Conservation (phyloP, 2,888 invertebrate species). For the Calameuta filiformis region DNA sequence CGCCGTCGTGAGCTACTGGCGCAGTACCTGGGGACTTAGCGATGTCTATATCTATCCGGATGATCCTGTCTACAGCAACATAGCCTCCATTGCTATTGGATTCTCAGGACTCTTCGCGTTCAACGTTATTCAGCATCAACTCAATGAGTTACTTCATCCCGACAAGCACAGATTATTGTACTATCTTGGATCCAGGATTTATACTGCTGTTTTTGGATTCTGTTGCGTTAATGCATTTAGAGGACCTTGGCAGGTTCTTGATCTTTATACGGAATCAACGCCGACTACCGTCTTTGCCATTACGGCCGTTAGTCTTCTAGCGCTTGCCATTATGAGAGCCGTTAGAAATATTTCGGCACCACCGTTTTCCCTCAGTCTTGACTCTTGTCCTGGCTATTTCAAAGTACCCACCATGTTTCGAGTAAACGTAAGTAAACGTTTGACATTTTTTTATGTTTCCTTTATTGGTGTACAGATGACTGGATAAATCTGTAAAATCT, state of each 20-base stretch:
- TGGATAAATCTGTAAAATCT: neutral
- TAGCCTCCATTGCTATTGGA: conserved; percentile 78
- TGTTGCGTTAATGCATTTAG: conserved; percentile 91
- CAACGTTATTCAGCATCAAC: conserved; percentile 72
- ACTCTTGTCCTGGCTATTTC: conserved; percentile 82
- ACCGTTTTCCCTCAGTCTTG: conserved; percentile 82
- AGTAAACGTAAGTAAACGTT: conserved; percentile 74
- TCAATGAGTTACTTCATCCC: conserved; percentile 74
- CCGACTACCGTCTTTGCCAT: conserved; percentile 73
- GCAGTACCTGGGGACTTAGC: conserved; percentile 86
- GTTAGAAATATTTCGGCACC: conserved; percentile 85
- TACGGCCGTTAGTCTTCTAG: conserved; percentile 74
- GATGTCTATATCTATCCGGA: conserved; percentile 78
- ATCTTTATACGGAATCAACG: conserved; percentile 74
- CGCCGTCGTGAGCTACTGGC: conserved; percentile 87
- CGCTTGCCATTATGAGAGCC: conserved; percentile 76
- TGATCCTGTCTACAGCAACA: conserved; percentile 72
- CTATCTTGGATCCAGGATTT: conserved; percentile 77
- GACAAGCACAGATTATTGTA: conserved; percentile 76
- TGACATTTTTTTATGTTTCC: neutral
- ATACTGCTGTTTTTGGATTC: conserved; percentile 80
- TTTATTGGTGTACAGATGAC: neutral
- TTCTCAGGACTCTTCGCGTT: conserved; percentile 77
- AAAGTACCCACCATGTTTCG: conserved; percentile 88
- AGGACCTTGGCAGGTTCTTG: conserved; percentile 83